A percentile compares a stretch with the other conserved stretches of the same genome.
Conservation (phyloP, 2,113 vertebrate species). For the Heptranchias perlo region DNA sequence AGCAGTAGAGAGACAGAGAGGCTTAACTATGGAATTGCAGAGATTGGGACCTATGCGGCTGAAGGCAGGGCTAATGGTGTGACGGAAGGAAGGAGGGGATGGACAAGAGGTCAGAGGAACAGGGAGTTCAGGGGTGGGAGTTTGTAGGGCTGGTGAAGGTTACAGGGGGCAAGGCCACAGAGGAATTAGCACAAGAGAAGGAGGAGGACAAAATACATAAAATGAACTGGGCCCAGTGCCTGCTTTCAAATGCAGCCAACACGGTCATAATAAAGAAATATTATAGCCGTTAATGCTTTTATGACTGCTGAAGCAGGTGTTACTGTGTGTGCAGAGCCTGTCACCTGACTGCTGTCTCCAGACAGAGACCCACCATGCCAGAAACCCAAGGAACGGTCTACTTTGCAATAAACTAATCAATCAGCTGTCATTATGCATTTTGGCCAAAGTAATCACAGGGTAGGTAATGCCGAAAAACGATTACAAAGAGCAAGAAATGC, state of each 20-base stretch:
- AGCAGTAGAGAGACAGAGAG: not conserved
- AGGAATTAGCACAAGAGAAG: not conserved
- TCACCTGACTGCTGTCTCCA: conserved; percentile 40
- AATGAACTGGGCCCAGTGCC: not conserved
- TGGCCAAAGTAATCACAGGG: conserved; percentile 60
- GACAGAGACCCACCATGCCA: conserved; percentile 48
- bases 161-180: not conserved
- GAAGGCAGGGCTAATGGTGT: not conserved
- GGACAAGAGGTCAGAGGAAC: not conserved
- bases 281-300: not conserved
- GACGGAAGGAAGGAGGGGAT: no score
- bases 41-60: no score
- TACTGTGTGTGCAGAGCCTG: conserved; percentile 41
- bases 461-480: conserved; percentile 58
- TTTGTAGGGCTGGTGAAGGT: not conserved
- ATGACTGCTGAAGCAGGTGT: not conserved
- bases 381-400: conserved; percentile 54
- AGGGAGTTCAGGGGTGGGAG: not conserved
- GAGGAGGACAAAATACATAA: not conserved
- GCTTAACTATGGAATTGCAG: not conserved
- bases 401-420: conserved; percentile 67
- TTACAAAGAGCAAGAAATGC: conserved; percentile 54
- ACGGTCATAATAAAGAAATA: not conserved
- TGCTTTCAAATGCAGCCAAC: not conserved
- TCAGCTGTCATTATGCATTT: conserved; percentile 64